A percentile compares a stretch with the other conserved stretches of the same genome.
phyloP scores from a whole-genome alignment of 1,140 invertebrate species.

The Anadara kagoshimensis region DNA sequence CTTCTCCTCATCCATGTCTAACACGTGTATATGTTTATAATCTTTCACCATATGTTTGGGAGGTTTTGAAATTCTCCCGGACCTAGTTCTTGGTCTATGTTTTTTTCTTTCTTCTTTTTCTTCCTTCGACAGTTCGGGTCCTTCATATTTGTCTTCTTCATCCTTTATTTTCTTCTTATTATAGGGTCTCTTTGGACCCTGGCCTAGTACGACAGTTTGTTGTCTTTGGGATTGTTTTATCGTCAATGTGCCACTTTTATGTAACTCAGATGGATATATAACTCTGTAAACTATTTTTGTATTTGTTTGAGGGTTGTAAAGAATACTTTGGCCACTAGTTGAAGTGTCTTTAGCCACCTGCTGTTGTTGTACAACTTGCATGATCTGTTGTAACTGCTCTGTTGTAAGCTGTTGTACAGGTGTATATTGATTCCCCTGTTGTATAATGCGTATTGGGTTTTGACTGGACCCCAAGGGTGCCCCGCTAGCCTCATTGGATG shows the following conservation, averaged over 20 bases:
- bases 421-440: constrained; percentile 78
- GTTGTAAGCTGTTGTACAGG: constrained; percentile 78
- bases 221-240: constrained; percentile 41
- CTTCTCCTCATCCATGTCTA: constrained; percentile 77
- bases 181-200: constrained; percentile 53
- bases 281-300: constrained; percentile 79
- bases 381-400: constrained; percentile 80
- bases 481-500: constrained; percentile 68
- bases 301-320: constrained; percentile 78
- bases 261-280: constrained; percentile 74
- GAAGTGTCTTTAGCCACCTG: constrained; percentile 71
- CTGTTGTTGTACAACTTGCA: constrained; percentile 78
- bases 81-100: constrained; percentile 77
- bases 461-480: constrained; percentile 78
- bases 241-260: constrained; percentile 50
- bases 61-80: constrained; percentile 80
- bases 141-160: constrained; percentile 70
- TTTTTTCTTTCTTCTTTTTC: constrained; percentile 78
- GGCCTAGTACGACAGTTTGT: constrained; percentile 32
- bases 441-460: constrained; percentile 81
- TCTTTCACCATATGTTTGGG: constrained; percentile 82
- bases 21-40: constrained; percentile 80
- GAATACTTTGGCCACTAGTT: constrained; percentile 72
- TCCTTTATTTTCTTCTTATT: constrained; percentile 70
- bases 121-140: constrained; percentile 73